These are phyloP conservation scores for Lucilia cuprina DNA, from an alignment of 1,140 invertebrate genomes.

Conservation along the genomic window DNA sequence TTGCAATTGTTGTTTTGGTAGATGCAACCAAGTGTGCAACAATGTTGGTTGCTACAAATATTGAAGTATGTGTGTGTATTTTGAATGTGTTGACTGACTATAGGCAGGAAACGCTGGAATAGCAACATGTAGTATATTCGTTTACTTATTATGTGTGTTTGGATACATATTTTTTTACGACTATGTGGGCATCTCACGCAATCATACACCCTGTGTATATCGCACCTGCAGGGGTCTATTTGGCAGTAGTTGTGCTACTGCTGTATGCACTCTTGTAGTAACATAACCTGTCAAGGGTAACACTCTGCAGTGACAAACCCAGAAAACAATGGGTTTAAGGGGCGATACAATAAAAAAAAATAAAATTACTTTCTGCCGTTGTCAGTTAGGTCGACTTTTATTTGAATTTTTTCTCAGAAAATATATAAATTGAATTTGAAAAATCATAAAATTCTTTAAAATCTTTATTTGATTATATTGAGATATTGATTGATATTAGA, in stretches of 20 bases:
- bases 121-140: neutral
- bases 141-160: neutral
- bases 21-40: conserved; percentile 13
- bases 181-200: conserved; percentile 9
- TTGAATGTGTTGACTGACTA: neutral
- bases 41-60: neutral
- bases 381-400: too few relatives aligned
- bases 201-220: neutral
- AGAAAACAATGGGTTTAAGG: neutral
- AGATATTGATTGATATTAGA: too few relatives aligned
- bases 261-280: neutral
- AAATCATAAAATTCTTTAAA: too few relatives aligned
- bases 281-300: conserved; percentile 7
- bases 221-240: conserved; percentile 16
- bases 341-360: neutral
- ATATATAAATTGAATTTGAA: too few relatives aligned
- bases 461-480: too few relatives aligned
- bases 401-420: too few relatives aligned
- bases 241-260: neutral
- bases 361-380: too few relatives aligned
- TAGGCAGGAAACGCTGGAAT: neutral
- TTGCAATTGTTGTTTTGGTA: neutral
- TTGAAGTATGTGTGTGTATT: neutral
- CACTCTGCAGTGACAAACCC: neutral
- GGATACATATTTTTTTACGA: neutral